Evolutionary conservation across 2,888 invertebrate species (phyloP).

Genomic region (Pherbina coryleti): DNA sequence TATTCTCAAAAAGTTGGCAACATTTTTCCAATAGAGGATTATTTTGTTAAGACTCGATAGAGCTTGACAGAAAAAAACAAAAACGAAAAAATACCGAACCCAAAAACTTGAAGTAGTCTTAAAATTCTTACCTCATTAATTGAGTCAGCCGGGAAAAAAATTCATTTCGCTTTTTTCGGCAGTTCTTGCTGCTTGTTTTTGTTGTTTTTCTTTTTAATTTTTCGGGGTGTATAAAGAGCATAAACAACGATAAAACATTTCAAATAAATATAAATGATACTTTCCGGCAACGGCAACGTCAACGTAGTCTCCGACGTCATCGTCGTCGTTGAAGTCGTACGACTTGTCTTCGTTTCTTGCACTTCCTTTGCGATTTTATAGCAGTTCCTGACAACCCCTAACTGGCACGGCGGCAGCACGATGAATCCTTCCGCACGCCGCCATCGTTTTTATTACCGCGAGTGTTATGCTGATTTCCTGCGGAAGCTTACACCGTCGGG

Average conservation of each 20-base stretch:
- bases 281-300: conserved; percentile 34
- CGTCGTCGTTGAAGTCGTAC: conserved; percentile 43
- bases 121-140: conserved; percentile 57
- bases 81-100: not conserved
- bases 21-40: conserved; percentile 33
- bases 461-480: conserved; percentile 65
- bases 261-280: conserved; percentile 59
- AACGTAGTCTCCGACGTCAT: conserved; percentile 42
- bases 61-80: not conserved
- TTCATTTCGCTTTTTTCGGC: conserved; percentile 44
- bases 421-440: conserved; percentile 15
- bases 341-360: conserved; percentile 43
- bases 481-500: conserved; percentile 34
- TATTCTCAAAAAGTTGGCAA: conserved; percentile 20
- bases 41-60: conserved; percentile 24
- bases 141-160: conserved; percentile 51
- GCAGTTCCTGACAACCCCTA: conserved; percentile 5
- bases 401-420: not conserved
- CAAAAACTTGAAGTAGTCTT: conserved; percentile 24
- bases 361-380: conserved; percentile 18
- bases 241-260: conserved; percentile 52
- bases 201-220: conserved; percentile 5
- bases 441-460: conserved; percentile 60
- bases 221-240: conserved; percentile 21
- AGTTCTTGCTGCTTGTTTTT: not conserved